Evolutionary conservation across 2,113 vertebrate species (phyloP).

Genomic region (Trematomus loennbergii): DNA sequence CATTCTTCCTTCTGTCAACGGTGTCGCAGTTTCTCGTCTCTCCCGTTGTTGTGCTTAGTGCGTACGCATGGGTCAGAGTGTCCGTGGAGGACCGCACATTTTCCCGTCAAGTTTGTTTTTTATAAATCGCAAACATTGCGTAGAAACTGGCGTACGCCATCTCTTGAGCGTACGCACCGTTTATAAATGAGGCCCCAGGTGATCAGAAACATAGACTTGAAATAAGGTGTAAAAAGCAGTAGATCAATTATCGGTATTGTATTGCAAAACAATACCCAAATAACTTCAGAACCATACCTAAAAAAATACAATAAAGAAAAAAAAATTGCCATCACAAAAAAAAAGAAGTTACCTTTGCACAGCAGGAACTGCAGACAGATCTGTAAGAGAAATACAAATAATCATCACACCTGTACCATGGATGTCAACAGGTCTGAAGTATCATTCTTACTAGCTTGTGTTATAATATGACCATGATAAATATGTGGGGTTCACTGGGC

Average conservation of each 20-base stretch:
- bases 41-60: too few species aligned
- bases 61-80: too few species aligned
- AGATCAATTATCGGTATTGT: background rate
- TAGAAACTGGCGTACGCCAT: too few species aligned
- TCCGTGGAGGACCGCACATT: too few species aligned
- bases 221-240: background rate
- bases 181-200: constrained; percentile 5
- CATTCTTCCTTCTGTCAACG: too few species aligned
- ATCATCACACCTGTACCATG: background rate
- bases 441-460: background rate
- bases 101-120: too few species aligned
- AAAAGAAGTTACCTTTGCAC: constrained; percentile 89
- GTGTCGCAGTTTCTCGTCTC: too few species aligned
- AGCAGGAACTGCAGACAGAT: constrained; percentile 92
- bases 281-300: background rate
- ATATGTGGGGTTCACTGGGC: too few species aligned
- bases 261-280: background rate
- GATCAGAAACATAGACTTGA: background rate
- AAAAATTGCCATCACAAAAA: background rate
- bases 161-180: too few species aligned
- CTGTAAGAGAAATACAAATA: constrained; percentile 75
- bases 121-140: too few species aligned
- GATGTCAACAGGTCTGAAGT: background rate
- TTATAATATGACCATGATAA: background rate
- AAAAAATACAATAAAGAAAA: background rate